phyloP scores from a whole-genome alignment of 2,113 vertebrate genomes.

The Acinonyx jubatus region DNA sequence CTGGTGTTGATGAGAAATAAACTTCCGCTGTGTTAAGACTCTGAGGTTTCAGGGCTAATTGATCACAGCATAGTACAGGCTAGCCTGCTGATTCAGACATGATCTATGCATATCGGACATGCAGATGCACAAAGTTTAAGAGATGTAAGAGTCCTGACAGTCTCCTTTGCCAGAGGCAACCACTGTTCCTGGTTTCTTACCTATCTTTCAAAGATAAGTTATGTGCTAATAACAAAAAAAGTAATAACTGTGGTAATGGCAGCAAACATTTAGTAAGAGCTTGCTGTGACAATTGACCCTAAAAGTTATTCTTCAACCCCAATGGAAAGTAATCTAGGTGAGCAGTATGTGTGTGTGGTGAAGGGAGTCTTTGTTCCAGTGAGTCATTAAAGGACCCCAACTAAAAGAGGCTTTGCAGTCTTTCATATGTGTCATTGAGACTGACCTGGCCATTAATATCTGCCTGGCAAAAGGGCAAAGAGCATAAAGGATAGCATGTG shows the following conservation, averaged over 20 bases:
- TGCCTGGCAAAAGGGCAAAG: not conserved
- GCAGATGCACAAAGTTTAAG: not conserved
- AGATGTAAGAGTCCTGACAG: not conserved
- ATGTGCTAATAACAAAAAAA: not conserved
- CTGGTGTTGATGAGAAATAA: not conserved
- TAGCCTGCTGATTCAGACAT: not conserved
- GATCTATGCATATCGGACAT: not conserved
- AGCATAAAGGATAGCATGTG: not conserved
- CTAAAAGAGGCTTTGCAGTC: not conserved
- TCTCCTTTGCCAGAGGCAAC: not conserved
- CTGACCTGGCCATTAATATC: not conserved
- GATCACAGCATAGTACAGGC: not conserved
- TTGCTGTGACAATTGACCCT: not conserved
- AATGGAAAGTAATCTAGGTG: not conserved
- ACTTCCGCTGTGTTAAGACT: not conserved
- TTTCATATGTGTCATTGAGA: not conserved
- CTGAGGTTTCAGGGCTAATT: not conserved
- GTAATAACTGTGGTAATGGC: not conserved
- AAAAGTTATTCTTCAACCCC: not conserved
- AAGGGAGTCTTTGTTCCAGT: not conserved
- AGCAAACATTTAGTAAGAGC: not conserved
- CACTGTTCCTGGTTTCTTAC: not conserved
- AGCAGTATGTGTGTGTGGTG: not conserved
- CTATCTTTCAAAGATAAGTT: not conserved
- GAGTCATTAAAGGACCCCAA: not conserved